Conservation (phyloP, 2,113 vertebrate genomes). For the Pseudonaja textilis region DNA sequence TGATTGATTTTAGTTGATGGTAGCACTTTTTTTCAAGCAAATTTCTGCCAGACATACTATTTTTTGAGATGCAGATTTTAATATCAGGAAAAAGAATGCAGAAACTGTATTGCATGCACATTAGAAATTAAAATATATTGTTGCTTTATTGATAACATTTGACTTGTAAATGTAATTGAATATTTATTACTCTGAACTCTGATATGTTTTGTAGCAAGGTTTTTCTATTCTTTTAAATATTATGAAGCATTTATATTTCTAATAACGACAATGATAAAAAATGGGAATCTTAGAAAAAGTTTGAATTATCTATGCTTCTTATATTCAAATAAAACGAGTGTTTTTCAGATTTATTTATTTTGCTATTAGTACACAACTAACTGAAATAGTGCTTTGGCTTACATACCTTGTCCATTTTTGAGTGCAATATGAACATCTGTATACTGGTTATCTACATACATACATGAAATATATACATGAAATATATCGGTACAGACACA, state of each 20-base stretch:
- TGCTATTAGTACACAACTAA: not conserved
- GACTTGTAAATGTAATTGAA: not conserved
- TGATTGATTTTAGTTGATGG: not conserved
- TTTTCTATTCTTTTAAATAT: not conserved
- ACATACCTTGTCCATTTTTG: not conserved
- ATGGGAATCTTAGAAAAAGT: not conserved
- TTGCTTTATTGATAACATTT: not conserved
- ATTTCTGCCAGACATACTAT: not conserved
- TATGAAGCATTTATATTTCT: not conserved
- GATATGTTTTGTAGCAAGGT: not conserved
- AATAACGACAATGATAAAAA: not conserved
- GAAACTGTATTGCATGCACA: not conserved
- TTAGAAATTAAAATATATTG: not conserved
- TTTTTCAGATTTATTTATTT: not conserved
- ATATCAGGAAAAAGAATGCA: conserved; percentile 12
- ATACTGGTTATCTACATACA: not conserved
- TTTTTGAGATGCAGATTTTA: conserved; percentile 2
- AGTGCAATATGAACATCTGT: not conserved
- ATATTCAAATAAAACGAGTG: not conserved
- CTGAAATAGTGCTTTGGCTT: not conserved
- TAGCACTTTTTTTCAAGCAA: conserved; percentile 9
- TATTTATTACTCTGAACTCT: not conserved
- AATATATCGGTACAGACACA: not conserved
- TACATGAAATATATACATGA: not conserved
- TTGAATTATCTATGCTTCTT: not conserved